phyloP scores from a whole-genome alignment of 2,888 invertebrate genomes.

The Diachrysia chrysitis region DNA sequence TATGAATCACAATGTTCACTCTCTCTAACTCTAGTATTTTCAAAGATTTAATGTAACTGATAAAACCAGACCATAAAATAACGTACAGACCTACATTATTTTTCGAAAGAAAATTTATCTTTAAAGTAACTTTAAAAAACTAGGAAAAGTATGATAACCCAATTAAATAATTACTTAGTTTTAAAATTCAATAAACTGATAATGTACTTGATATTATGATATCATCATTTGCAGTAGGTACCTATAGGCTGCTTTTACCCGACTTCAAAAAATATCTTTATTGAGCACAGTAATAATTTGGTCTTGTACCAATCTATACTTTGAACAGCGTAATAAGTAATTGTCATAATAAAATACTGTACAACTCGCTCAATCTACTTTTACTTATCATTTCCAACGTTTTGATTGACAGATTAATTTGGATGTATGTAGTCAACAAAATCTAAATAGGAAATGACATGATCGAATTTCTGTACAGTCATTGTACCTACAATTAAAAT shows the following conservation, averaged over 20 bases:
- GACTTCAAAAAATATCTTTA: too few relatives aligned
- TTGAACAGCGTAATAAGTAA: neutral
- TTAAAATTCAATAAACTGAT: conserved; percentile 22
- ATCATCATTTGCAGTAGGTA: neutral
- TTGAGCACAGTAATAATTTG: neutral
- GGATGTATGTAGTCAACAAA: conserved; percentile 28
- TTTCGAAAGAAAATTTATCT: too few relatives aligned
- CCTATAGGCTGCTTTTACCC: too few relatives aligned
- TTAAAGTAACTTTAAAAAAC: too few relatives aligned
- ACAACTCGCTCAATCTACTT: conserved; percentile 36
- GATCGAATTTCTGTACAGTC: conserved; percentile 24
- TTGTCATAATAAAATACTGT: conserved; percentile 20
- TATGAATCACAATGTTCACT: neutral
- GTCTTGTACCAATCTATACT: neutral
- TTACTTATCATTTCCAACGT: conserved; percentile 31
- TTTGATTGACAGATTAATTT: conserved; percentile 46
- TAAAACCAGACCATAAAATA: neutral
- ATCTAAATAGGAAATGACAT: conserved; percentile 27
- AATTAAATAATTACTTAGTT: conserved; percentile 13
- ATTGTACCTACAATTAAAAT: conserved; percentile 29
- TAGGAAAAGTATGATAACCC: conserved; percentile 24
- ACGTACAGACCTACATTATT: too few relatives aligned
- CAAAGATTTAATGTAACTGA: neutral
- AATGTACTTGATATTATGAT: conserved; percentile 11
- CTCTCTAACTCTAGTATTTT: neutral